Base-by-base conservation (phyloP, 2,113 vertebrate genomes). In the Poeciliopsis turrubarensis region DNA sequence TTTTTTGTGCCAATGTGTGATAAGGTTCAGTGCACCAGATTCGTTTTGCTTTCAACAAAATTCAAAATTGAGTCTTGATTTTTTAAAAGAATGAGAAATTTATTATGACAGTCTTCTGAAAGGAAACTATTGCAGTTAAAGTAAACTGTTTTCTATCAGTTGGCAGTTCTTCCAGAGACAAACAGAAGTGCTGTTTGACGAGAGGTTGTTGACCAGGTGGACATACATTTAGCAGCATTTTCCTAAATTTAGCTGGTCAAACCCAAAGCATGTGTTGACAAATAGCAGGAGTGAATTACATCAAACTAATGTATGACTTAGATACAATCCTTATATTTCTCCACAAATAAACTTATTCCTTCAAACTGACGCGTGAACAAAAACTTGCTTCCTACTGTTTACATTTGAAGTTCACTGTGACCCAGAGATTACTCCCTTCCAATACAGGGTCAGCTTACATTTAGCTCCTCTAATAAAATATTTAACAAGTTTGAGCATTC, bases 351-450 rank as follows among this genome's bases (percentile, higher is more conserved):
- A 65, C 32, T 39, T n/a, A 26, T 37, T n/a, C 25, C 19, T 37
- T 13, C 3, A 26, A 65, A 31, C 27, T 3, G 19, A 0, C 25
- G 5, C n/a, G 2, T 30, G 12, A 66, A 27, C 12, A 14, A 5
- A 25, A 7, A 26, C 22, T 1, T 62, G 1, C 7, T 47, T 26
- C 29, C 10, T 61, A 9, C 22, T 78, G 63, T 78, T 79, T 65
- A 11, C 34, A 71, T 13, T 64, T 37, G 34, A 63, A 65, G 70
- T 47, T 17, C 44, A 75, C 14, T 44, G 15, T 78, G 57, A 81
- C 66, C 73, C 44, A 72, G 70, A 80, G 47, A 65, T 65, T 30
- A 71, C 32, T 26, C 22, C 57, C 14, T 14, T 29, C 19, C n/a
- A 67, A 19, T 60, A 11, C 51, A 72, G 64, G 14, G n/a, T 67